These are phyloP conservation scores for Sus cebifrons DNA, from an alignment of 2,797 vertebrate species.

Conservation along the genomic window DNA sequence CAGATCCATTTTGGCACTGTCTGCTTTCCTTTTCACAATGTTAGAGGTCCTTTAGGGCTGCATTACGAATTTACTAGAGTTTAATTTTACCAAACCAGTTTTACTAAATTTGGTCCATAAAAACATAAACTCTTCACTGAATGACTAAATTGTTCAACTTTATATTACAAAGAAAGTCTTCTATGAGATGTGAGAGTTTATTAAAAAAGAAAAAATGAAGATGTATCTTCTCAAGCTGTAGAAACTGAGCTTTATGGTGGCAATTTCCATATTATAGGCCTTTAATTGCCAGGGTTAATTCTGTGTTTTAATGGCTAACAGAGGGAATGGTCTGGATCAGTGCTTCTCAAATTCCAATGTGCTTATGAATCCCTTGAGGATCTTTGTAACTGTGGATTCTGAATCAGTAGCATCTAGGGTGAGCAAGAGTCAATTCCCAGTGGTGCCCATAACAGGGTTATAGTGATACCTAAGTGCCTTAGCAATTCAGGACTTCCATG, in stretches of 20 bases:
- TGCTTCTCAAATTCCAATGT: background rate
- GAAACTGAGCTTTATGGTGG: background rate
- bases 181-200: background rate
- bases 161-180: conserved; percentile 39
- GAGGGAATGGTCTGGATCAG: background rate
- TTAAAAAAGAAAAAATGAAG: background rate
- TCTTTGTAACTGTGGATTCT: background rate
- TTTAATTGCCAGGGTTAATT: background rate
- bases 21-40: background rate
- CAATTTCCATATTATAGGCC: background rate
- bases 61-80: background rate
- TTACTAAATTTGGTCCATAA: background rate
- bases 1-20: background rate
- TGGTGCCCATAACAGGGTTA: background rate
- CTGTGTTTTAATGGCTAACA: background rate
- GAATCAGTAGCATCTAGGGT: background rate
- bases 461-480: background rate
- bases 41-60: background rate
- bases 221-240: background rate
- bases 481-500: background rate
- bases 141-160: background rate
- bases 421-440: background rate
- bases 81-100: background rate
- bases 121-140: background rate
- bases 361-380: background rate